Base-by-base conservation (phyloP, 2,797 vertebrate genomes). In the Graptemys geographica region DNA sequence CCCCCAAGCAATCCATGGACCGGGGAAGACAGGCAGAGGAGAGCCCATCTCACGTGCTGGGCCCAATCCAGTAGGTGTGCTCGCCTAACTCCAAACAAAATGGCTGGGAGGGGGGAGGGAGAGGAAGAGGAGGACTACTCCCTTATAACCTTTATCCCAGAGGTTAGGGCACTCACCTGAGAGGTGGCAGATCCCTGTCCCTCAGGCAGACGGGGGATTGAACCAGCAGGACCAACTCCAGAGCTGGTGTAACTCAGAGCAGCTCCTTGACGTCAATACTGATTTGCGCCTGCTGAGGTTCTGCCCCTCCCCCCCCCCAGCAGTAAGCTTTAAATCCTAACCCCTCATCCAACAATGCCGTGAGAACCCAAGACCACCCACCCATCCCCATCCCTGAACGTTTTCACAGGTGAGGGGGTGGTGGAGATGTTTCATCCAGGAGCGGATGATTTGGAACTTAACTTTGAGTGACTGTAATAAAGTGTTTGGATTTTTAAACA, bases 401-500 rank as follows among this genome's bases (percentile, higher is more conserved):
- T 2, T 6, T 19, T 19, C 44, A 11, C n/a, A 85, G 74, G 52
- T 41, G 33, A 81, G 56, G 78, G 86, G 83, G 87, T 80, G 78
- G 57, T 74, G 57, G 91, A 37, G 59, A 95, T 86, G 81, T 79
- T 92, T 94, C 93, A 74, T 56, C 89, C 25, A 2, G 1, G 49
- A 8, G 69, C 37, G 13, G 88, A 55, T 51, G 89, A 96, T 97
- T 97, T 96, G 82, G 85, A 92, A 93, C 94, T 93, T 72, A 93
- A 98, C 97, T 97, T 97, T 96, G 96, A 96, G 82, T 79, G 92
- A 94, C 87, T 85, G 81, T 93, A 97, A 97, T 78, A 95, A 94
- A 97, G 91, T 76, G 90, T 55, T 96, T 94, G 98, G 97, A 96
- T 97, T 98, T 98, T 97, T 93, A 94, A 97, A 97, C 96, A 3